Conservation (phyloP, 2,888 invertebrate species). For the Caenorhabditis auriculariae region DNA sequence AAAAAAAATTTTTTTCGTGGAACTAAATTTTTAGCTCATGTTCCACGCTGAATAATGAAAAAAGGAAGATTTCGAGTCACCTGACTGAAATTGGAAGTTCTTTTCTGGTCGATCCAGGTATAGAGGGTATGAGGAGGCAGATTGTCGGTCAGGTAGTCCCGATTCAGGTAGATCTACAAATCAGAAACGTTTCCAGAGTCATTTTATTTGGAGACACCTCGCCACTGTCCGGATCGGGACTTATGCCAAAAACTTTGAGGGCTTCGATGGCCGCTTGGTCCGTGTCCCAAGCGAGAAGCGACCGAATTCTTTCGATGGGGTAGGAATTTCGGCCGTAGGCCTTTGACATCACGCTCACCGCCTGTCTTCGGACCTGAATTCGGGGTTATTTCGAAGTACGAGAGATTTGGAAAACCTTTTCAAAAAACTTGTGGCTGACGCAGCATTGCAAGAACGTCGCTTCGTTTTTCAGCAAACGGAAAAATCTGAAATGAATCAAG, state of each 20-base stretch:
- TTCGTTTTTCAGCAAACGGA: constrained; percentile 40
- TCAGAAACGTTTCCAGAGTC: background rate
- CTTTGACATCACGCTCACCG: constrained; percentile 17
- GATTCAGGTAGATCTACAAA: constrained; percentile 17
- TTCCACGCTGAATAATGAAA: too few relatives aligned
- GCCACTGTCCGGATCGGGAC: background rate
- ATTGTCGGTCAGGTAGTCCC: constrained; percentile 12
- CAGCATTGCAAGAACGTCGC: constrained; percentile 54
- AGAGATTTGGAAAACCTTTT: constrained; percentile 15
- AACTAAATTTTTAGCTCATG: too few relatives aligned
- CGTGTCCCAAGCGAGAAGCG: constrained; percentile 39
- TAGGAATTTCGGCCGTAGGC: constrained; percentile 22
- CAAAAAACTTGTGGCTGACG: constrained; percentile 49
- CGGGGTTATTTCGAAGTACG: background rate
- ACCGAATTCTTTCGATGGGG: constrained; percentile 30
- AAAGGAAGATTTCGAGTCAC: too few relatives aligned
- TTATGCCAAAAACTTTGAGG: constrained; percentile 18
- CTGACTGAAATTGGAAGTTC: constrained; percentile 16
- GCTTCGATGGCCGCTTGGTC: constrained; percentile 22
- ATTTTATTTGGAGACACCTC: background rate
- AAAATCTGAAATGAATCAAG: constrained; percentile 34
- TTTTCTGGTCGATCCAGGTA: constrained; percentile 30
- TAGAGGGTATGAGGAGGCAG: constrained; percentile 9
- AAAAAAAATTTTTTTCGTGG: too few relatives aligned
- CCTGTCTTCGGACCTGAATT: constrained; percentile 23